Percentiles rank a stretch among this genome's conserved stretches.
phyloP scores from a whole-genome alignment of 2,888 invertebrate genomes.

The Leucoma salicis region DNA sequence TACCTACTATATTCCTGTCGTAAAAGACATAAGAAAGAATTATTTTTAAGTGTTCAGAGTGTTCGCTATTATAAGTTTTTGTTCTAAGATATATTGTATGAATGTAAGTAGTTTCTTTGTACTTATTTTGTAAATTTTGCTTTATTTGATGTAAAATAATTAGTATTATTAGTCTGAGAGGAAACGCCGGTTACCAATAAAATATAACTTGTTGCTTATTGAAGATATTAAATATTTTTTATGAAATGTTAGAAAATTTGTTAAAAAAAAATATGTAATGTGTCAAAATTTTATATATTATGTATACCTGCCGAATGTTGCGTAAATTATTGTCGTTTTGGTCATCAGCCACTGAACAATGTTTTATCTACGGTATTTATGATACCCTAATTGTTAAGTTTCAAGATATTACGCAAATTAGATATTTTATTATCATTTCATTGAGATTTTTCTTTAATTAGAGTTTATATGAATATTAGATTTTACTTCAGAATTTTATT shows the following conservation, averaged over 20 bases:
- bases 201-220: slow-evolving; percentile 81
- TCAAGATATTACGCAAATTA: slow-evolving; percentile 69
- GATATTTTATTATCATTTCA: slow-evolving; percentile 51
- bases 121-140: slow-evolving; percentile 72
- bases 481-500: slow-evolving; percentile 38
- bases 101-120: slow-evolving; percentile 67
- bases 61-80: slow-evolving; percentile 69
- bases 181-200: slow-evolving; percentile 82
- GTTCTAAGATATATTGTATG: slow-evolving; percentile 56
- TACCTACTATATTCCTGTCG: slow-evolving; percentile 54
- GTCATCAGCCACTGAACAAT: slow-evolving; percentile 39
- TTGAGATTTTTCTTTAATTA: slow-evolving; percentile 62
- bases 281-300: slow-evolving; percentile 56
- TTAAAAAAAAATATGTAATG: slow-evolving; percentile 51
- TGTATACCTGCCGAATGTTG: slow-evolving; percentile 55
- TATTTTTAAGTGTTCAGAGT: slow-evolving; percentile 69
- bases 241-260: slow-evolving; percentile 75
- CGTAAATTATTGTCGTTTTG: slow-evolving; percentile 69
- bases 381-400: slow-evolving; percentile 68
- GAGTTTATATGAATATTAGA: slow-evolving; percentile 49
- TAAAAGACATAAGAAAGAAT: slow-evolving; percentile 51
- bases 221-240: slow-evolving; percentile 75
- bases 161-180: slow-evolving; percentile 81
- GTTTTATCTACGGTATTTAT: slow-evolving; percentile 17
- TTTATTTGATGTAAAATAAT: slow-evolving; percentile 73